Evolutionary conservation across 2,113 vertebrate genomes (phyloP).

Genomic region (Misgurnus anguillicaudatus): DNA sequence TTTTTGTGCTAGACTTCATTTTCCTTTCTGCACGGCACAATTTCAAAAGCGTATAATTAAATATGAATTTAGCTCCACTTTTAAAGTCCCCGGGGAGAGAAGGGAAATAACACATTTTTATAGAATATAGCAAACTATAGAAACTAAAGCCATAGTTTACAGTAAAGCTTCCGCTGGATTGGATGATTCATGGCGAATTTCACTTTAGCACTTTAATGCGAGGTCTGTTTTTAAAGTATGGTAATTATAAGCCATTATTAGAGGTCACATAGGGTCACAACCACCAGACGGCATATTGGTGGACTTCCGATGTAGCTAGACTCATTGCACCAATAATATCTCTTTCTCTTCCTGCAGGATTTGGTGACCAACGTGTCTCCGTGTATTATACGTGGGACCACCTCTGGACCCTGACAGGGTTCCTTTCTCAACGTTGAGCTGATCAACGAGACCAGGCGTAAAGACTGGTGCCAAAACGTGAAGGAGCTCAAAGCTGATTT

Average conservation of each 20-base stretch:
- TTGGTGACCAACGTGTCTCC: constrained; percentile 94
- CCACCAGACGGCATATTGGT: not conserved
- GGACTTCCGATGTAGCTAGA: not conserved
- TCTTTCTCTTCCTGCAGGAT: constrained; percentile 74
- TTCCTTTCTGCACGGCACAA: constrained; percentile 37
- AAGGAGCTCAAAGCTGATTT: constrained; percentile 88
- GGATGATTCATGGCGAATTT: not conserved
- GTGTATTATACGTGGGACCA: constrained; percentile 89
- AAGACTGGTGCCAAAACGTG: constrained; percentile 88
- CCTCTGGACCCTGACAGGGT: constrained; percentile 87
- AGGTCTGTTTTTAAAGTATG: constrained; percentile 4
- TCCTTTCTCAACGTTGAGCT: constrained; percentile 95
- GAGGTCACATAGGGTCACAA: constrained; percentile 3
- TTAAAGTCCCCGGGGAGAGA: constrained; percentile 32
- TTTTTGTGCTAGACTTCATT: constrained; percentile 43
- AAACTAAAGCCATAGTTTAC: constrained; percentile 52
- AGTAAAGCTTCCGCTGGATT: constrained; percentile 14
- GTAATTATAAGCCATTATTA: constrained; percentile 18
- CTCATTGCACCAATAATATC: not conserved
- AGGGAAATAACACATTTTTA: constrained; percentile 47
- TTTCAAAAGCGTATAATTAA: constrained; percentile 54
- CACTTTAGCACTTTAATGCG: too few species aligned
- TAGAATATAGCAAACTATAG: constrained; percentile 52
- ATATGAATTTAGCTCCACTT: constrained; percentile 45
- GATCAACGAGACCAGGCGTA: constrained; percentile 91